Evolutionary conservation across 2,113 vertebrate species (phyloP).

Genomic region (Spheniscus mendiculus): DNA sequence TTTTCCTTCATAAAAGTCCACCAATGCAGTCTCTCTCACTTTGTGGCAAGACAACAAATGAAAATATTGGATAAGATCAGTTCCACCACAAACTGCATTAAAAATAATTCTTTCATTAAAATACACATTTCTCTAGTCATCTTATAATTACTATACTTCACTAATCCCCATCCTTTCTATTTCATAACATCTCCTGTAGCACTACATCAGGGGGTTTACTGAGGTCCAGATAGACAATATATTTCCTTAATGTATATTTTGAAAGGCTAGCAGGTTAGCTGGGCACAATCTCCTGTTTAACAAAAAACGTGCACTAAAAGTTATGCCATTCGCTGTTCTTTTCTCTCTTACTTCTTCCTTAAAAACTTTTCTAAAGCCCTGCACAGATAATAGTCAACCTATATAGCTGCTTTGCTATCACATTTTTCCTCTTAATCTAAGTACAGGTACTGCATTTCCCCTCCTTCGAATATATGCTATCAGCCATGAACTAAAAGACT

Average conservation of each 20-base stretch:
- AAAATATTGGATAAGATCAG: neutral
- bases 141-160: neutral
- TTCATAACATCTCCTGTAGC: neutral
- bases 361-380: neutral
- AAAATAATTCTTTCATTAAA: neutral
- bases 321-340: neutral
- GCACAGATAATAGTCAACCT: neutral
- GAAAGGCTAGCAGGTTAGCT: neutral
- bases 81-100: neutral
- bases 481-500: neutral
- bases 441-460: neutral
- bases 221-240: neutral
- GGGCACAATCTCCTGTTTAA: neutral
- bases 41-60: neutral
- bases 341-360: neutral
- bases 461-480: neutral
- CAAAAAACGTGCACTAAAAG: neutral
- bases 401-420: neutral
- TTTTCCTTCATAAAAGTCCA: neutral
- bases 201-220: neutral
- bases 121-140: neutral
- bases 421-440: neutral
- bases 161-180: neutral
- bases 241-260: neutral
- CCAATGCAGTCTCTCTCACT: neutral